These are phyloP conservation scores for Notolepis coatsorum DNA, from an alignment of 2,797 vertebrate species.

Conservation along the genomic window DNA sequence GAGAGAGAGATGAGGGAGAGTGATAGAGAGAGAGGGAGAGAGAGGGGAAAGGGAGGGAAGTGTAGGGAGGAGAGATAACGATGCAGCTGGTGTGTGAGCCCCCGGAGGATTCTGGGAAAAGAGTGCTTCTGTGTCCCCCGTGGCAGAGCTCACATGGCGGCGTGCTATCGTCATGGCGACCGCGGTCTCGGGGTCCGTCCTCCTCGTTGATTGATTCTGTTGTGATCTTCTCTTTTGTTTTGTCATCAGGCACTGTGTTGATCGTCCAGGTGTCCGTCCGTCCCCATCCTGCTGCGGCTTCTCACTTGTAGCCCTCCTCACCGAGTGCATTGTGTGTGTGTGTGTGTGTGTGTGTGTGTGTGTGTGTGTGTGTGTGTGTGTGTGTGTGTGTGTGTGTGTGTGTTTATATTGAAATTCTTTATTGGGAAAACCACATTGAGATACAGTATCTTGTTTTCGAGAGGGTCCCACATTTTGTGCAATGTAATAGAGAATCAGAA, in stretches of 20 bases:
- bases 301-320: background rate
- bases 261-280: slow-evolving; percentile 3
- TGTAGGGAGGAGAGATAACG: slow-evolving; percentile 45
- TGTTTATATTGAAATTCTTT: too few relatives aligned
- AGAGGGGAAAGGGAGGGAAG: background rate
- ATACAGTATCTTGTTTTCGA: too few relatives aligned
- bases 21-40: slow-evolving; percentile 22
- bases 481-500: too few relatives aligned
- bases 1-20: slow-evolving; percentile 38
- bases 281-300: slow-evolving; percentile 19
- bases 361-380: background rate
- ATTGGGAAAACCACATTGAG: too few relatives aligned
- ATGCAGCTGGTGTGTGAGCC: slow-evolving; percentile 60
- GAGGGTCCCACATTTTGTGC: too few relatives aligned
- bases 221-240: slow-evolving; percentile 18
- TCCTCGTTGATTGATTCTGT: slow-evolving; percentile 31
- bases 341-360: background rate
- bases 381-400: background rate
- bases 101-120: slow-evolving; percentile 61
- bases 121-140: slow-evolving; percentile 34
- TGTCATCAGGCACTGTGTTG: background rate
- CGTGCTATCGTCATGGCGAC: slow-evolving; percentile 36
- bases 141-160: slow-evolving; percentile 39
- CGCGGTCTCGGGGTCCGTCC: slow-evolving; percentile 30
- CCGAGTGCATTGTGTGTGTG: slow-evolving; percentile 23